Conservation (phyloP, 2,113 vertebrate species). For the Nibea albiflora region DNA sequence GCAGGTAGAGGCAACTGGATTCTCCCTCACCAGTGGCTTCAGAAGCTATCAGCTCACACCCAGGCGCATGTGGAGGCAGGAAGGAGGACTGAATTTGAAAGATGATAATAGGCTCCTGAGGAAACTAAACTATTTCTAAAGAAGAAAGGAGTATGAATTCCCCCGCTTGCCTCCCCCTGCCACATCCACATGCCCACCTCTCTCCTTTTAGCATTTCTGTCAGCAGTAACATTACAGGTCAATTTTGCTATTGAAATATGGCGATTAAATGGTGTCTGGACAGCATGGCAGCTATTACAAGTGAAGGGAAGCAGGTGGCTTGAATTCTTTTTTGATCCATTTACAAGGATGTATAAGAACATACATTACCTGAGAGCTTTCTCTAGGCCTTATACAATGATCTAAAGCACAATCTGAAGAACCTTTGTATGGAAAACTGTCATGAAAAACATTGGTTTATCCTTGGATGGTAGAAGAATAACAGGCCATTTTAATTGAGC, state of each 20-base stretch:
- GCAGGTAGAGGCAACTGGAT: constrained; percentile 55
- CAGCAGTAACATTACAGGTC: constrained; percentile 42
- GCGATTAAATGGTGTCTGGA: constrained; percentile 48
- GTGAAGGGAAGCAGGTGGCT: constrained; percentile 21
- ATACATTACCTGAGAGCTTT: not conserved
- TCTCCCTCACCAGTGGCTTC: constrained; percentile 51
- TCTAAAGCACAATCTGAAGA: constrained; percentile 4
- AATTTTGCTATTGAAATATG: constrained; percentile 55
- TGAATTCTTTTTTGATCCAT: not conserved
- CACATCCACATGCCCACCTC: constrained; percentile 27
- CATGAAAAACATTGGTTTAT: constrained; percentile 9
- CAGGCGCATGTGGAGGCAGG: constrained; percentile 53
- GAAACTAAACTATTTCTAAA: constrained; percentile 77
- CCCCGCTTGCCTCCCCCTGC: constrained; percentile 21
- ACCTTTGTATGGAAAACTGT: not conserved
- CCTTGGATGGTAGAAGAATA: not conserved
- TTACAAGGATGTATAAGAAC: constrained; percentile 6
- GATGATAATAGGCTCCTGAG: constrained; percentile 77
- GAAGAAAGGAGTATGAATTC: constrained; percentile 67
- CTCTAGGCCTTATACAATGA: not conserved
- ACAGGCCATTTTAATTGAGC: constrained; percentile 23
- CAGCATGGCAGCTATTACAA: constrained; percentile 25
- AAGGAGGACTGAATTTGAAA: constrained; percentile 73
- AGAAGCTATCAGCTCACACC: constrained; percentile 63
- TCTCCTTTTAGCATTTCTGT: constrained; percentile 37